Evolutionary conservation across 2,888 invertebrate genomes (phyloP), one percentile per base, ranked within the genome.

Genomic region (Heteromyza rotundicornis): DNA sequence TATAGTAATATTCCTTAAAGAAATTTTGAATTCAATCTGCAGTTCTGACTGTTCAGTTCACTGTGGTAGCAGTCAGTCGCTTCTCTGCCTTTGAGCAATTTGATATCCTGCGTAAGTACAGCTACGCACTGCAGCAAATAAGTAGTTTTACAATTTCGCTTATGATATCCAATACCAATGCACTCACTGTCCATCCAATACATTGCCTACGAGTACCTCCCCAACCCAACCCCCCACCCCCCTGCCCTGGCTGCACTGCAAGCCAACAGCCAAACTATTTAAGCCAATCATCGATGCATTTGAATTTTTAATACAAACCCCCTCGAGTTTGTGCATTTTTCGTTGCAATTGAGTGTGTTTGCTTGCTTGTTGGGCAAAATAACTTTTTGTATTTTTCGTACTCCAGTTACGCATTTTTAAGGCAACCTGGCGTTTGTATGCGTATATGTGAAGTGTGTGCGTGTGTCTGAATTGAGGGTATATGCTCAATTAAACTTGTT

Each of bases 371-470:
- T 23, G 57, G 23, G 17, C 60, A 50, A 57, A 63, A 36, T 57
- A 60, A 54, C 60, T 60, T 60, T 60, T n/a, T 27, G 54, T 59
- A 32, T 44, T 63, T 60, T 63, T 53, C 50, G 50, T 57, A 57
- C 50, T 60, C 60, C 57, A 53, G 44, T 52, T 63, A 63, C 63
- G 63, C 63, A 63, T 60, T 59, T 63, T 59, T 60, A 52, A 62
- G 36, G 27, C 58, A 50, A 61, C 3, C 24, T 17, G n/a, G n/a
- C n/a, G n/a, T n/a, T n/a, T n/a, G 54, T 60, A 10, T 27, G 53
- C 19, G n/a, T 58, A 49, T 53, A 62, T 60, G 17, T 50, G 60
- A 51, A 22, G 32, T 49, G 53, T 50, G 17, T 50, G 44, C 50
- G 17, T 47, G 23, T 24, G 36, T 40, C n/a, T 40, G 32, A 22